These are phyloP conservation scores for Psettodes erumei DNA, from an alignment of 2,113 vertebrate species.

Conservation along the genomic window DNA sequence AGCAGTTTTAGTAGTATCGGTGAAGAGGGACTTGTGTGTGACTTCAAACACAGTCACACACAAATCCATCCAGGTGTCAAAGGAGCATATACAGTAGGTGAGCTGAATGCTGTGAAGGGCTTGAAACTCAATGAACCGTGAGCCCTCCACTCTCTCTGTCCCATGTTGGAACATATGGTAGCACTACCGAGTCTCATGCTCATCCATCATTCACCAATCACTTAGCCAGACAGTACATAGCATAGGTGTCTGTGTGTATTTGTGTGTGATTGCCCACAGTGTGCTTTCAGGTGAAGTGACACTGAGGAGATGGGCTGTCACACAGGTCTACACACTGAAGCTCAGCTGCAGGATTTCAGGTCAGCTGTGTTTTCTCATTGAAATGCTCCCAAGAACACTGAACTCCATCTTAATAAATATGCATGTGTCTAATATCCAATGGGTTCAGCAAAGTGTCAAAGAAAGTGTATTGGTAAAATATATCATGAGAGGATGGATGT, in stretches of 20 bases:
- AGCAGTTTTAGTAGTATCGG: slow-evolving; percentile 14
- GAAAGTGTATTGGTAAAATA: slow-evolving; percentile 23
- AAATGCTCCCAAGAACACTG: background rate
- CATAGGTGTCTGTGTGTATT: slow-evolving; percentile 21
- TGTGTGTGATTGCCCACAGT: slow-evolving; percentile 21
- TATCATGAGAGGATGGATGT: slow-evolving; percentile 50
- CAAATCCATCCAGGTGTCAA: slow-evolving; percentile 48
- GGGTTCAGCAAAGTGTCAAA: slow-evolving; percentile 14
- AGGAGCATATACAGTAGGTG: slow-evolving; percentile 55
- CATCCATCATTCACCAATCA: slow-evolving; percentile 67
- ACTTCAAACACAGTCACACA: slow-evolving; percentile 12
- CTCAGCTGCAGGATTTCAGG: slow-evolving; percentile 28
- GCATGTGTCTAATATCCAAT: background rate
- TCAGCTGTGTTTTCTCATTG: slow-evolving; percentile 7
- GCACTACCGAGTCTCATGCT: slow-evolving; percentile 33
- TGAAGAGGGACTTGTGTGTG: slow-evolving; percentile 14
- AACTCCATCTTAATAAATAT: background rate
- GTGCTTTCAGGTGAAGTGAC: slow-evolving; percentile 35
- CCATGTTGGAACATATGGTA: slow-evolving; percentile 67
- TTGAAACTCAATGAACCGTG: slow-evolving; percentile 59
- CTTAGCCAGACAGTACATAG: slow-evolving; percentile 35
- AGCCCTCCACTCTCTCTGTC: slow-evolving; percentile 48
- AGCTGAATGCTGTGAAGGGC: slow-evolving; percentile 52
- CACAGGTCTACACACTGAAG: background rate
- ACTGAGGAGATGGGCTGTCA: slow-evolving; percentile 40